Evolutionary conservation across 2,113 vertebrate genomes (phyloP).

Genomic region (Dolichotis patagonum): DNA sequence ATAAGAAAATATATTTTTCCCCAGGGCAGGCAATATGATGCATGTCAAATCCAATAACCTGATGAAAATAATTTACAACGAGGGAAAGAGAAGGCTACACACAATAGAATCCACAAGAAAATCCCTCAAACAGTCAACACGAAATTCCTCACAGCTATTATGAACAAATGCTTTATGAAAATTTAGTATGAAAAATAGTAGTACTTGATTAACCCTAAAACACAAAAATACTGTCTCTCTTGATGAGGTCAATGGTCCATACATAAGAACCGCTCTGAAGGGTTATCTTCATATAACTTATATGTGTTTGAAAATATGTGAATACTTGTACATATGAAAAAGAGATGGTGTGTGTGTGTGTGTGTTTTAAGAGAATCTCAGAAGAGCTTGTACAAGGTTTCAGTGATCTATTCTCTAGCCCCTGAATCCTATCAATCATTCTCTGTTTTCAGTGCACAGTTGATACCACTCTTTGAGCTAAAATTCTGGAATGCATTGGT

Average conservation of each 20-base stretch:
- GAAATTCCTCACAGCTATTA: too few relatives aligned
- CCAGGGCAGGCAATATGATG: background rate
- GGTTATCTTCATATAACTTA: background rate
- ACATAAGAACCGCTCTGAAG: background rate
- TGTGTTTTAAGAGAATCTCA: background rate
- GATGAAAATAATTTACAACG: background rate
- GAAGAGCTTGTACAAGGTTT: background rate
- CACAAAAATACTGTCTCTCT: background rate
- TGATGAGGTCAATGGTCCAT: background rate
- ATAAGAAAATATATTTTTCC: background rate
- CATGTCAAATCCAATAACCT: background rate
- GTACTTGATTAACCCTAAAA: background rate
- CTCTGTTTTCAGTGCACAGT: fast-evolving
- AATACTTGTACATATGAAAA: background rate
- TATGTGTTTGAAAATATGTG: background rate
- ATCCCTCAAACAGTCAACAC: background rate
- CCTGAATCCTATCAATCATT: background rate
- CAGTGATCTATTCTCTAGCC: too few relatives aligned
- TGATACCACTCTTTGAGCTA: background rate
- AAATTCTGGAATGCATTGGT: background rate
- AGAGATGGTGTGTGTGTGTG: background rate
- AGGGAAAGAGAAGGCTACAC: background rate
- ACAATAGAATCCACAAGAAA: background rate
- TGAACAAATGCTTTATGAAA: background rate
- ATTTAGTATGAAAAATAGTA: background rate